These are phyloP conservation scores for Neoaliturus tenellus DNA, from an alignment of 2,888 invertebrate genomes.

Conservation along the genomic window DNA sequence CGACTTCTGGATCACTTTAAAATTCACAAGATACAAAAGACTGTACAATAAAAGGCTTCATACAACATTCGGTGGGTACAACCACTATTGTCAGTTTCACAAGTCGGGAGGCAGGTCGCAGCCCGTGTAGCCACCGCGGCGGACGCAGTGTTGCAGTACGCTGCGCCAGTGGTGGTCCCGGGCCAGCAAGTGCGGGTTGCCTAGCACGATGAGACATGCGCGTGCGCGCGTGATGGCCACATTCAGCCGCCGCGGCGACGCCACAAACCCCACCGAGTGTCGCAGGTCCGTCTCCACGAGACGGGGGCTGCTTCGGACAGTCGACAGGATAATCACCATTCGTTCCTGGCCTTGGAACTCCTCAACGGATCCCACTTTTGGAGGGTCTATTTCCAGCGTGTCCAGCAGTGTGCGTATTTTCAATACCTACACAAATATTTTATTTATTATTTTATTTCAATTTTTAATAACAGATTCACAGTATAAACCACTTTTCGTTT, in stretches of 20 bases:
- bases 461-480: no score
- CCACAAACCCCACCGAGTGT: constrained; percentile 83
- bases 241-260: constrained; percentile 88
- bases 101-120: constrained; percentile 19
- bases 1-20: no score
- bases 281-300: constrained; percentile 73
- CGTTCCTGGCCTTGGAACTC: constrained; percentile 92
- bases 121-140: constrained; percentile 1
- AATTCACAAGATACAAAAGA: no score
- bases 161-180: constrained; percentile 82
- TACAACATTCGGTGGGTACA: no score
- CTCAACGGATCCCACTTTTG: constrained; percentile 88
- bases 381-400: constrained; percentile 73
- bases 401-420: constrained; percentile 78
- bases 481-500: no score
- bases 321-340: constrained; percentile 83
- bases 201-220: constrained; percentile 86
- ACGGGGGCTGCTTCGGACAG: constrained; percentile 75
- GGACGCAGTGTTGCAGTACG: constrained; percentile 76
- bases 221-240: constrained; percentile 93
- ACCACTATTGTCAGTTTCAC: not conserved
- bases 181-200: constrained; percentile 84
- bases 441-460: no score
- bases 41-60: no score
- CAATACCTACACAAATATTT: no score